A percentile compares a stretch with the other conserved stretches of the same genome.
Conservation (phyloP, 2,888 invertebrate genomes). For the Drosophila barbarae region DNA sequence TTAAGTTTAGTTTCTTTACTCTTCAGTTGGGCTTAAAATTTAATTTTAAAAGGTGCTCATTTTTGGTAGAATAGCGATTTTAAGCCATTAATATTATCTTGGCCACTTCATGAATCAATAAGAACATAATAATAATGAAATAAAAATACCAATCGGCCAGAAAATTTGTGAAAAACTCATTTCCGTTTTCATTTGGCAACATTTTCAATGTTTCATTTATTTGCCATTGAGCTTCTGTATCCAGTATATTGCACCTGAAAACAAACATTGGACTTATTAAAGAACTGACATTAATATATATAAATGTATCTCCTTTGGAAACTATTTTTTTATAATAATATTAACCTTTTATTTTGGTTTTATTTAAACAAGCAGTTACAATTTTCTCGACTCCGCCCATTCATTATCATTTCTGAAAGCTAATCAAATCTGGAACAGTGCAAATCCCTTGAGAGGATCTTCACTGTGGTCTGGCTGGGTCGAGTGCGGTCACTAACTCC, state of each 20-base stretch:
- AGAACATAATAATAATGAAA: background rate
- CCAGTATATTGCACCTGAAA: too few species aligned
- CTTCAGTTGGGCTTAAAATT: background rate
- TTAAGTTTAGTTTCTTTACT: background rate
- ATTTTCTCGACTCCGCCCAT: slow-evolving; percentile 3
- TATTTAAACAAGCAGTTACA: background rate
- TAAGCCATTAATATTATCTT: background rate
- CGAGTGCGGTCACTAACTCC: slow-evolving; percentile 36
- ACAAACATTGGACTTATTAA: background rate
- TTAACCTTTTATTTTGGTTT: background rate
- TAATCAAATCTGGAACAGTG: slow-evolving; percentile 32
- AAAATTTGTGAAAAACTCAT: background rate
- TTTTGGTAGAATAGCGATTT: background rate
- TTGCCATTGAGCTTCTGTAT: background rate
- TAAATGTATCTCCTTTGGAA: background rate
- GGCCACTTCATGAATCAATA: background rate
- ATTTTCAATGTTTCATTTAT: background rate
- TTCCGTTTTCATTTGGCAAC: background rate
- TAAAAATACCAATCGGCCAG: background rate
- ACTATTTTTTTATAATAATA: background rate
- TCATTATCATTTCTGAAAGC: slow-evolving; percentile 29
- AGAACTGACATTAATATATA: background rate
- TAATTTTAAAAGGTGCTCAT: too few species aligned
- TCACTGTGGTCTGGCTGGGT: slow-evolving; percentile 27
- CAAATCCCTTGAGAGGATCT: slow-evolving; percentile 24